Evolutionary conservation across 2,888 invertebrate genomes (phyloP).

Genomic region (Callyntrura guangdongensis): DNA sequence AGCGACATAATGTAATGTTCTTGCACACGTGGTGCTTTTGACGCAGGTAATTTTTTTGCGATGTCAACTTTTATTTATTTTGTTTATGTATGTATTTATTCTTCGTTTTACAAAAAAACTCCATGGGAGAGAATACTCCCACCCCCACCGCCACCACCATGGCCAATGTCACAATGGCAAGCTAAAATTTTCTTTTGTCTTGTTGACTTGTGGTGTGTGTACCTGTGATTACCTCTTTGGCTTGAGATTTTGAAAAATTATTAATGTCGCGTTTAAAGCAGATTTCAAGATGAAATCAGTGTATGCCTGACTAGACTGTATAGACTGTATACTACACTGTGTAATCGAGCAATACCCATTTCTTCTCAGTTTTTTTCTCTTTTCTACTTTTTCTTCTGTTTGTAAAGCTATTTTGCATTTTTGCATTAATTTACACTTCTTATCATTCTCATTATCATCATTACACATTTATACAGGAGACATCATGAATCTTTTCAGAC

Average conservation of each 20-base stretch:
- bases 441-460: constrained; percentile 20
- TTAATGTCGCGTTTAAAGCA: neutral
- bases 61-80: constrained; percentile 20
- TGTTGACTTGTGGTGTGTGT: no score
- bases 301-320: no score
- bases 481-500: neutral
- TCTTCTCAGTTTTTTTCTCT: neutral
- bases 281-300: neutral
- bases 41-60: neutral
- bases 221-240: neutral
- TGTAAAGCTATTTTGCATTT: constrained; percentile 1
- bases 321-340: no score
- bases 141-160: neutral
- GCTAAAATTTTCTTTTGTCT: neutral
- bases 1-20: neutral
- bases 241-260: constrained; percentile 6
- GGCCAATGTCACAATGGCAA: neutral
- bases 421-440: constrained; percentile 45
- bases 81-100: no score
- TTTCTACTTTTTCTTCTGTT: neutral
- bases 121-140: constrained; percentile 5
- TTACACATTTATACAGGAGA: neutral
- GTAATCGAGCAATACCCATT: no score
- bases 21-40: neutral
- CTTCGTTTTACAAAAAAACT: neutral